phyloP scores from a whole-genome alignment of 2,113 vertebrate species.

The Tetrao urogallus region DNA sequence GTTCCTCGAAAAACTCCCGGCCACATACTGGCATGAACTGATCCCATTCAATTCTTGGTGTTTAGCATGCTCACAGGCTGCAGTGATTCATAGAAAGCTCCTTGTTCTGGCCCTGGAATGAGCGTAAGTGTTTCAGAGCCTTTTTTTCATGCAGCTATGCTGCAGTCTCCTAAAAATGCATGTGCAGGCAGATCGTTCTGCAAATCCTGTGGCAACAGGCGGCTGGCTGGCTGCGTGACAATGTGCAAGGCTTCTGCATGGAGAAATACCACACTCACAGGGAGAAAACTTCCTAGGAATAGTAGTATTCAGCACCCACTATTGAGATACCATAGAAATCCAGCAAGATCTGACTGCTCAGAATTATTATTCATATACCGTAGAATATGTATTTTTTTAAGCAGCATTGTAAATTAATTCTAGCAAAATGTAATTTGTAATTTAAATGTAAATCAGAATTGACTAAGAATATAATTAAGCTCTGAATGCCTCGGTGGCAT shows the following conservation, averaged over 20 bases:
- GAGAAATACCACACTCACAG: background rate
- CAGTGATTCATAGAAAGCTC: background rate
- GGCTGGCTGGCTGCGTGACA: background rate
- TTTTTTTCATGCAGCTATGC: rapidly evolving
- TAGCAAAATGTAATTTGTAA: conserved; percentile 51
- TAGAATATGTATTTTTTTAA: conserved; percentile 64
- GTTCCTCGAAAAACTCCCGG: background rate
- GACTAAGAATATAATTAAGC: conserved; percentile 56
- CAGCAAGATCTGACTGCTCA: conserved; percentile 8
- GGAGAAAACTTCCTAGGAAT: conserved; percentile 32
- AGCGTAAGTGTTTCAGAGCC: background rate
- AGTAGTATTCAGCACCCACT: conserved; percentile 41
- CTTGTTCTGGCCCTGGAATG: background rate
- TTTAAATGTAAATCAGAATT: conserved; percentile 70
- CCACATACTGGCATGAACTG: background rate
- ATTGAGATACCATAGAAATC: conserved; percentile 25
- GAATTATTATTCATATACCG: conserved; percentile 55
- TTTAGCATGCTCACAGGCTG: background rate
- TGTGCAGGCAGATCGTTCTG: background rate
- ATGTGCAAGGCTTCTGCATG: background rate
- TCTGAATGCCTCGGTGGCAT: conserved; percentile 14
- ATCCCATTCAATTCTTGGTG: background rate
- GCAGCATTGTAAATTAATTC: conserved; percentile 54
- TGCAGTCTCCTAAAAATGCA: background rate
- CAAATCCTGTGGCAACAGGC: background rate